These are phyloP conservation scores for Microcebus lehilahytsara DNA, from an alignment of 2,113 vertebrate genomes.

Conservation along the genomic window DNA sequence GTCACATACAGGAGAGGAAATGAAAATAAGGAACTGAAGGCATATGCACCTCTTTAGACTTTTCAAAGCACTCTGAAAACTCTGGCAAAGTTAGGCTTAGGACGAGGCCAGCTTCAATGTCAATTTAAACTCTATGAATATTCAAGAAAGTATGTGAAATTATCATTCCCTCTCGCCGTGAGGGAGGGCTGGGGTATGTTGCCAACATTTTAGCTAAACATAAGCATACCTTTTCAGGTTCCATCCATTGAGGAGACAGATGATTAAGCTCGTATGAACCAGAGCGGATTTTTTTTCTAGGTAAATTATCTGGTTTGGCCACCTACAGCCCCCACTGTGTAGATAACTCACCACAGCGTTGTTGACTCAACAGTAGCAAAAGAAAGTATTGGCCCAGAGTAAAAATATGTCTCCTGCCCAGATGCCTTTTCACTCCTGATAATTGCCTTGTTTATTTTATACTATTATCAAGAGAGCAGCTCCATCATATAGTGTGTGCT, in stretches of 20 bases:
- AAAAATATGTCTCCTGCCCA: not conserved
- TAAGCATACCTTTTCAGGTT: not conserved
- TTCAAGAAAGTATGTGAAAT: slow-evolving; percentile 49
- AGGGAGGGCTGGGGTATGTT: not conserved
- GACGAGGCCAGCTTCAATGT: not conserved
- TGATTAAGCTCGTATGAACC: not conserved
- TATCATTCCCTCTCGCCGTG: not conserved
- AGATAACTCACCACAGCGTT: not conserved
- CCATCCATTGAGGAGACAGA: not conserved
- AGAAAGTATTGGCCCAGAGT: not conserved
- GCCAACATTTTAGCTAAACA: not conserved
- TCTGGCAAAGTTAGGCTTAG: not conserved
- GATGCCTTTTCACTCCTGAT: not conserved
- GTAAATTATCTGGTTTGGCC: not conserved
- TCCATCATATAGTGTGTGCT: not conserved
- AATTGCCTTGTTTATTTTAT: not conserved
- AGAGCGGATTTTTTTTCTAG: not conserved
- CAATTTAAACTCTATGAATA: slow-evolving; percentile 53
- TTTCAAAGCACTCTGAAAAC: not conserved
- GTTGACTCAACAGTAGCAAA: not conserved
- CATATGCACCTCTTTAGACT: not conserved
- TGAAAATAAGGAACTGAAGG: not conserved
- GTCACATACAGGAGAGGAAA: not conserved
- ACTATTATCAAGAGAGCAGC: not conserved
- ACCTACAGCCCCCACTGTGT: not conserved